Percentiles rank a stretch among this genome's conserved stretches.
Evolutionary conservation across 2,888 invertebrate genomes (phyloP).

Genomic region (Abrostola triplasia): DNA sequence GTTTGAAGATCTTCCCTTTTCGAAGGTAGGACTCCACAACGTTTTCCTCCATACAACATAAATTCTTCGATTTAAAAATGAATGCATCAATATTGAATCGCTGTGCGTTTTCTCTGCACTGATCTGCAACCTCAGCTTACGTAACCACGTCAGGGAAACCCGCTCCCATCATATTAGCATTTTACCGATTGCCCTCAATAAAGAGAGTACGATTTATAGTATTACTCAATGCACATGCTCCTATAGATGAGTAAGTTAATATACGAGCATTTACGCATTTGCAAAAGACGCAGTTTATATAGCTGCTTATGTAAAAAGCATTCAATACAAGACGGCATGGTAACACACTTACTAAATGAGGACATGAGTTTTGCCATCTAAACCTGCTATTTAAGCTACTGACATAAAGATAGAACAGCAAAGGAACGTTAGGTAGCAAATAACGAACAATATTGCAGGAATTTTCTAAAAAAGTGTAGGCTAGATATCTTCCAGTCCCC

Average conservation of each 20-base stretch:
- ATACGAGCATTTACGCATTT: constrained; percentile 19
- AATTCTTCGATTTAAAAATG: not conserved
- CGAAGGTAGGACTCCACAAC: too few relatives aligned
- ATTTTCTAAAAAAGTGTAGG: too few relatives aligned
- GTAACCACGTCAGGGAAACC: constrained; percentile 48
- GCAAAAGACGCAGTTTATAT: constrained; percentile 23
- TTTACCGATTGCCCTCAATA: constrained; percentile 41
- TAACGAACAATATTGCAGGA: too few relatives aligned
- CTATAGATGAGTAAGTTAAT: constrained; percentile 24
- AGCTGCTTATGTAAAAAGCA: too few relatives aligned
- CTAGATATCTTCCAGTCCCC: too few relatives aligned
- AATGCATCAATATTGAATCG: not conserved
- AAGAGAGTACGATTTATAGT: constrained; percentile 36
- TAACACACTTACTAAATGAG: too few relatives aligned
- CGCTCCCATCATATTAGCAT: constrained; percentile 50
- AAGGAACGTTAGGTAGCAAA: too few relatives aligned
- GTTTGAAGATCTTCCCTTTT: too few relatives aligned
- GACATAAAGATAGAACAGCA: too few relatives aligned
- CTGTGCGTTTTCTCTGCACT: constrained; percentile 15
- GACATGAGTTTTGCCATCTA: too few relatives aligned
- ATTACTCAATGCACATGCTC: constrained; percentile 41
- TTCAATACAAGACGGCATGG: too few relatives aligned
- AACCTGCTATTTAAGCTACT: too few relatives aligned
- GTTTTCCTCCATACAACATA: not conserved
- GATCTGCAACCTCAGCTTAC: constrained; percentile 34